Base-by-base conservation (phyloP, 2,113 vertebrate genomes). In the Catagonus wagneri region DNA sequence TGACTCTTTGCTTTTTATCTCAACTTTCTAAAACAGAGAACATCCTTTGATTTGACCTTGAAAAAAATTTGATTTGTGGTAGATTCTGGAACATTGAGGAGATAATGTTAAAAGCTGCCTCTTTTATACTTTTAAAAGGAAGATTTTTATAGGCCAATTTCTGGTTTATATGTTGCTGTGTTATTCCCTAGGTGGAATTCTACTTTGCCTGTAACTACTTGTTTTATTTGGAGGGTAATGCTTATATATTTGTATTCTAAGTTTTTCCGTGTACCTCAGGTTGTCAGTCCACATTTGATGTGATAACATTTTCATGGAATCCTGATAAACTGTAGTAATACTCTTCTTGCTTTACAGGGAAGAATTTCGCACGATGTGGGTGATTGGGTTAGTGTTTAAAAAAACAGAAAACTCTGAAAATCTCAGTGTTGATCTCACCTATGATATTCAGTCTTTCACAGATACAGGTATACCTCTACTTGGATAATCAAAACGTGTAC, bases 381-480 rank as follows among this genome's bases (percentile, higher is more conserved):
- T 99, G 93, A 99, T 99, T 96, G 99, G 99, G 69, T 98, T 99
- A 93, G 99, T 99, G 92, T 99, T 99, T 79, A 99, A 99, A 98
- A 99, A 99, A 98, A 99, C 98, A 1, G 99, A 99, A 97, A 99
- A 99, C 89, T 99, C 99, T 54, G 99, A 99, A 97, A 99, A 99
- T 94, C 98, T 99, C 94, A 99, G 99, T 97, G 99, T 99, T 75
- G 99, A 99, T 97, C 98, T 99, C 90, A 99, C 99, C 50, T 99
- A 98, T 5, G 99, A 99, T 95, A 99, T 99, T 98, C 99, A 99
- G 97, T 99, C 99, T 93, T 99, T 99, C 98, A 99, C 98, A 91
- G 98, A 99, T 94, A 99, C 99, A 58, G 98, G 99, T 99, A 98
- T 97, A 98, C 96, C 20, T 96, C 20, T 68, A 15, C 60, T 97